Percentiles rank a stretch among this genome's conserved stretches.
Conservation (phyloP, 37 sponge, comb jelly and placozoan species). For the Amphimedon queenslandica region DNA sequence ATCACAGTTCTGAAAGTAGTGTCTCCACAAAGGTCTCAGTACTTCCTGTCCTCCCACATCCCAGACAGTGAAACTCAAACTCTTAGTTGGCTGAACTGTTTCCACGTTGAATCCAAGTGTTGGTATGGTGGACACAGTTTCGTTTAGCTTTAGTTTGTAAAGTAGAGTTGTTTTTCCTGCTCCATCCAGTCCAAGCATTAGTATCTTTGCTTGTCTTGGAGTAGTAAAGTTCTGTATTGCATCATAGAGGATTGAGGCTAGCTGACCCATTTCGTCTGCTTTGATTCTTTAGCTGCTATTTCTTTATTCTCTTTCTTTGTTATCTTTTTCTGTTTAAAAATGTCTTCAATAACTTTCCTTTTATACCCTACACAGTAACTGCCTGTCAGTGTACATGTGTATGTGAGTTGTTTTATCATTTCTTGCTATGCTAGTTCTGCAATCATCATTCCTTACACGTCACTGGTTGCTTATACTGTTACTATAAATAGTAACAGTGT, state of each 20-base stretch:
- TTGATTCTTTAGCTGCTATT: too few relatives aligned
- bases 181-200: constrained; percentile 58
- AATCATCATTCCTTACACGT: too few relatives aligned
- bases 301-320: too few relatives aligned
- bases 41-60: constrained; percentile 56
- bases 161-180: constrained; percentile 66
- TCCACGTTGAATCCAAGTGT: constrained; percentile 57
- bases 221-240: background rate
- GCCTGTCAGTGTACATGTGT: too few relatives aligned
- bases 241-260: background rate
- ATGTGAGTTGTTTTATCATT: too few relatives aligned
- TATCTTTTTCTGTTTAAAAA: too few relatives aligned
- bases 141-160: constrained; percentile 70
- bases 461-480: too few relatives aligned
- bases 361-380: too few relatives aligned
- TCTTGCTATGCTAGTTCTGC: too few relatives aligned
- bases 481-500: too few relatives aligned
- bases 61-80: constrained; percentile 56
- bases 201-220: constrained; percentile 17
- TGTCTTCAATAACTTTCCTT: too few relatives aligned
- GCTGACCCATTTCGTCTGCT: background rate
- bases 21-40: constrained; percentile 61
- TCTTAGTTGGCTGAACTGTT: constrained; percentile 10
- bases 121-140: constrained; percentile 54
- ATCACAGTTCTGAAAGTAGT: constrained; percentile 25